Evolutionary conservation across 2,797 vertebrate species (phyloP).

Genomic region (Rhinogobio ventralis): DNA sequence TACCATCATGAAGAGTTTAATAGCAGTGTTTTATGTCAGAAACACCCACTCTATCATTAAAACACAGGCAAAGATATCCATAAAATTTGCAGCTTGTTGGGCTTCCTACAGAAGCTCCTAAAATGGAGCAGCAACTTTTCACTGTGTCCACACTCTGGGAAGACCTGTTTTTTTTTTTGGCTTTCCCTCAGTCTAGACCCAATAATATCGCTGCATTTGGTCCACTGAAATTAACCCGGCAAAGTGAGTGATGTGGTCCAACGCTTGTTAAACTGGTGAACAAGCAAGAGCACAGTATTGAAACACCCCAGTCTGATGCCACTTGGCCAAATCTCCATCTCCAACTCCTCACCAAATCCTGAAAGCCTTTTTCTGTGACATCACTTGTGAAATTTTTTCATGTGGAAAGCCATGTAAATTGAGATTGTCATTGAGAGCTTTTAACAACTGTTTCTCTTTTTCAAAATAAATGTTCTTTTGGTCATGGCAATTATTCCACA

Average conservation of each 20-base stretch:
- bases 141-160: neutral
- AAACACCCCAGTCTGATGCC: conserved; percentile 37
- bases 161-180: neutral
- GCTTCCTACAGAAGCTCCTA: conserved; percentile 48
- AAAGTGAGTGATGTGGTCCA: conserved; percentile 53
- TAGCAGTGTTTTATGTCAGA: conserved; percentile 56
- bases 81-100: conserved; percentile 63
- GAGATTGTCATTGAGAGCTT: conserved; percentile 53
- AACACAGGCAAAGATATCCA: conserved; percentile 57
- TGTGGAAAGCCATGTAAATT: conserved; percentile 64
- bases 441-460: conserved; percentile 60
- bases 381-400: conserved; percentile 53
- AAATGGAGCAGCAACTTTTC: conserved; percentile 32
- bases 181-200: conserved; percentile 39
- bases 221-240: conserved; percentile 29
- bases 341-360: conserved; percentile 44
- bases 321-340: conserved; percentile 40
- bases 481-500: conserved; percentile 50
- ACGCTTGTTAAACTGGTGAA: conserved; percentile 52
- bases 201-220: conserved; percentile 21
- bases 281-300: conserved; percentile 33
- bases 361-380: conserved; percentile 41
- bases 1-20: conserved; percentile 53
- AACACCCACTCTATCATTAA: conserved; percentile 55
- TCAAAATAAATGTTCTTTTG: conserved; percentile 64